A percentile compares a stretch with the other conserved stretches of the same genome.
Conservation (phyloP, 2,797 vertebrate species). For the Galago senegalensis region DNA sequence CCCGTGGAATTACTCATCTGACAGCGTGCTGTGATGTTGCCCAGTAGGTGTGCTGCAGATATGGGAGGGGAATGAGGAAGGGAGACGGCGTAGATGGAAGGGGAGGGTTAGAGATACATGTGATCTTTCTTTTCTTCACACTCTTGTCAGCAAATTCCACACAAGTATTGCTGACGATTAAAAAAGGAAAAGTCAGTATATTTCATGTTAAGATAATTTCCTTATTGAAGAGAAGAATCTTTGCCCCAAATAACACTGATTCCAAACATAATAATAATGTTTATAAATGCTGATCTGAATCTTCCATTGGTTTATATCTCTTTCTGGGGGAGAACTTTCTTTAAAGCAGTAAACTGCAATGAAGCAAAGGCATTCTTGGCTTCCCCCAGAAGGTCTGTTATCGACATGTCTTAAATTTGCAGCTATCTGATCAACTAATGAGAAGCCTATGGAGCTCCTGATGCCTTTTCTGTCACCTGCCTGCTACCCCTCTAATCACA, state of each 20-base stretch:
- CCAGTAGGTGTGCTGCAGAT: slow-evolving; percentile 54
- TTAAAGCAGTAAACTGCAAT: not conserved
- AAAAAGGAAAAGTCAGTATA: slow-evolving; percentile 77
- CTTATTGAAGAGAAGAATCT: slow-evolving; percentile 74
- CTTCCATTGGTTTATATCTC: not conserved
- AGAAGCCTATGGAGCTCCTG: not conserved
- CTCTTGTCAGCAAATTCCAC: slow-evolving; percentile 84
- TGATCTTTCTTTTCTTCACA: slow-evolving; percentile 83
- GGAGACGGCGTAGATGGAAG: not conserved
- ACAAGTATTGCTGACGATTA: slow-evolving; percentile 76
- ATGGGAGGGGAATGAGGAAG: slow-evolving; percentile 14
- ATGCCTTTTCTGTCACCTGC: not conserved
- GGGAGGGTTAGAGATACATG: slow-evolving; percentile 65
- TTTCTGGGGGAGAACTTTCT: slow-evolving; percentile 2
- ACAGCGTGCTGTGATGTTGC: slow-evolving; percentile 38
- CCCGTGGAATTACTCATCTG: slow-evolving; percentile 4
- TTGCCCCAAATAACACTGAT: not conserved
- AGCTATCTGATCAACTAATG: not conserved
- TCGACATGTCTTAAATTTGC: not conserved
- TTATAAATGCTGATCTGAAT: slow-evolving; percentile 2
- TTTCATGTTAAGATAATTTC: slow-evolving; percentile 77
- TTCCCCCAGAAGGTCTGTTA: slow-evolving; percentile 34
- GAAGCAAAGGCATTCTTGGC: slow-evolving; percentile 13
- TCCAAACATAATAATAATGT: not conserved
- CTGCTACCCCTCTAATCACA: not conserved